Percentiles rank a stretch among this genome's conserved stretches.
phyloP scores from a whole-genome alignment of 2,888 invertebrate genomes.

The Oasisia sp. region DNA sequence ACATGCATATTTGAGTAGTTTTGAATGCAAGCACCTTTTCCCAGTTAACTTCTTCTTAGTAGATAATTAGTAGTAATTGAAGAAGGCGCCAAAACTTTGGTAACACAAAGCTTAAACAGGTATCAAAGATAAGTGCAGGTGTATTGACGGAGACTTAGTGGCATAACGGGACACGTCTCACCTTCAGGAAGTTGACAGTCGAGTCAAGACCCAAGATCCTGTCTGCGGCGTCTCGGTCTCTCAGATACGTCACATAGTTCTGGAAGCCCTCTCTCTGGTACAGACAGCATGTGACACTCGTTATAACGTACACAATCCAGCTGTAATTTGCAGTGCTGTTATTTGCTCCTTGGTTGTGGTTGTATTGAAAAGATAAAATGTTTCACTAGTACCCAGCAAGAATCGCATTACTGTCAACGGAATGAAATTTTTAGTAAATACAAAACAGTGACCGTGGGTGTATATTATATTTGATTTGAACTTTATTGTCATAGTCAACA shows the following conservation, averaged over 20 bases:
- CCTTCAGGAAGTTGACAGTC: neutral
- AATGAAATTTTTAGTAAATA: too few species aligned
- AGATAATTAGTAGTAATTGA: neutral
- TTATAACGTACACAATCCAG: neutral
- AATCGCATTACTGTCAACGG: too few species aligned
- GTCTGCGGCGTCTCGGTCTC: conserved; percentile 42
- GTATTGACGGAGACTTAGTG: neutral
- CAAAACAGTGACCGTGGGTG: too few species aligned
- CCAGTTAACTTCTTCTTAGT: neutral
- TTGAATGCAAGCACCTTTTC: too few species aligned
- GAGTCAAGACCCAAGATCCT: neutral
- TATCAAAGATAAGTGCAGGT: neutral
- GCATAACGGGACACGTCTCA: neutral
- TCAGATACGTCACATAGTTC: conserved; percentile 52
- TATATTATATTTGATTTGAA: too few species aligned
- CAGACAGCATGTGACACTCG: conserved; percentile 20
- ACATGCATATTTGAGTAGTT: neutral
- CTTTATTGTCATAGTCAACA: too few species aligned
- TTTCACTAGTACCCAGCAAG: too few species aligned
- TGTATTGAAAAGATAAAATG: too few species aligned
- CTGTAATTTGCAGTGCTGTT: neutral
- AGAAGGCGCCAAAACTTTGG: neutral
- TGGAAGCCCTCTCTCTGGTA: conserved; percentile 50
- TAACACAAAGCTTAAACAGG: neutral
- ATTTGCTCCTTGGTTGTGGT: neutral